Base-by-base conservation (phyloP, 2,113 vertebrate genomes). In the Ariopsis seemanni region DNA sequence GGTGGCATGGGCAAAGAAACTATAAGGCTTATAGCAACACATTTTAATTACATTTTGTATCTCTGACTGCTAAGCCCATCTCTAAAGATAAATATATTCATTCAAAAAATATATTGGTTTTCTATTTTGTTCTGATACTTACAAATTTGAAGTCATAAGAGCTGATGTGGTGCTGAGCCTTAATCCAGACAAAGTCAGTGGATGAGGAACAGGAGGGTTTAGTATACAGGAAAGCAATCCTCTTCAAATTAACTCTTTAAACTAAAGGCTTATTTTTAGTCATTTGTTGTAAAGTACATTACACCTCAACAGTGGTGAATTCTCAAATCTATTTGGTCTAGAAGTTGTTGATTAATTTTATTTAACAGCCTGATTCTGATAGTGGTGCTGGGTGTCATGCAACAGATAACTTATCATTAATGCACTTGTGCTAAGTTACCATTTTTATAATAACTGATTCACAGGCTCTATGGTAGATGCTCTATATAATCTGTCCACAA, bases 11-110 rank as follows among this genome's bases (percentile, higher is more conserved):
- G n/a, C 67, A 84, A 74, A 42, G 27, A 84, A 34, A 58, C 55
- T 57, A 72, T 25, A 74, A 57, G n/a, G 53, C 12, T 42, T 57
- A 84, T 8, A 72, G 22, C 83, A 53, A 84, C 14, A 18, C 67
- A 34, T 42, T 34, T 58, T 34, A 72, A 84, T 42, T 58, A 57
- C 17, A 84, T 57, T 67, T 71, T 84, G 65, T 84, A 57, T 52
- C 9, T 52, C 18, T 53, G 25, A 53, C 11, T 53, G 4, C 11
- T 78, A 53, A 53, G 4, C 22, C 12, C 48, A 53, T 53, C 22
- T 12, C 22, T 15, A n/a, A 11, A 53, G 12, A n/a, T 65, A 71
- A 71, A 0, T 22, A 53, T n/a, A 53, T 53, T 18, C 48, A 52
- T 53, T 53, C 50, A 78, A 52, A 78, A 78, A 53, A n/a, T 77